These are phyloP conservation scores for Tryphoninae sp. DNA, from an alignment of 2,888 invertebrate genomes.

Conservation along the genomic window DNA sequence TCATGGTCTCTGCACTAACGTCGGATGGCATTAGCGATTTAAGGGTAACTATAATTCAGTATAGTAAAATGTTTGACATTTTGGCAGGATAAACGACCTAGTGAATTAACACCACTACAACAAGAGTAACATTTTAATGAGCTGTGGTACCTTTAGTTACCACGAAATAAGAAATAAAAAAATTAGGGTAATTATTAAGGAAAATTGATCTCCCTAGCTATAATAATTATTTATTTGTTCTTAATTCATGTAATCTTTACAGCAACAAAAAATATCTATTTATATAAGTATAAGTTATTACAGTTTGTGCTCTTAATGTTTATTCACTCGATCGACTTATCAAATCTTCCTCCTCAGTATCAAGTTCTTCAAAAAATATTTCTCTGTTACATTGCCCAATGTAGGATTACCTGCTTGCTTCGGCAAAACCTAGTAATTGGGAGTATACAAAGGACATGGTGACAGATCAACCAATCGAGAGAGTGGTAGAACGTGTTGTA, in stretches of 20 bases:
- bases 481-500: constrained; percentile 88
- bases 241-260: not conserved
- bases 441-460: constrained; percentile 86
- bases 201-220: not conserved
- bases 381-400: no score
- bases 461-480: constrained; percentile 89
- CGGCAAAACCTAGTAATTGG: constrained; percentile 87
- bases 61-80: no score
- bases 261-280: no score
- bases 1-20: constrained; percentile 94
- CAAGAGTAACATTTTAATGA: no score
- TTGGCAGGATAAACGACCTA: no score
- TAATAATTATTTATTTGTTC: constrained; percentile 24
- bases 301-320: not conserved
- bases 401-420: constrained; percentile 87
- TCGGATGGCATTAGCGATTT: constrained; percentile 89
- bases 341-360: not conserved
- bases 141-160: no score
- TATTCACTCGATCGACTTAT: not conserved
- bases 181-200: constrained; percentile 1
- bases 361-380: no score
- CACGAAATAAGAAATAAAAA: not conserved
- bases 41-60: constrained; percentile 82
- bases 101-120: no score
- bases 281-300: no score